These are phyloP conservation scores for Ammodytes marinus DNA, from an alignment of 2,113 vertebrate species.

Conservation along the genomic window DNA sequence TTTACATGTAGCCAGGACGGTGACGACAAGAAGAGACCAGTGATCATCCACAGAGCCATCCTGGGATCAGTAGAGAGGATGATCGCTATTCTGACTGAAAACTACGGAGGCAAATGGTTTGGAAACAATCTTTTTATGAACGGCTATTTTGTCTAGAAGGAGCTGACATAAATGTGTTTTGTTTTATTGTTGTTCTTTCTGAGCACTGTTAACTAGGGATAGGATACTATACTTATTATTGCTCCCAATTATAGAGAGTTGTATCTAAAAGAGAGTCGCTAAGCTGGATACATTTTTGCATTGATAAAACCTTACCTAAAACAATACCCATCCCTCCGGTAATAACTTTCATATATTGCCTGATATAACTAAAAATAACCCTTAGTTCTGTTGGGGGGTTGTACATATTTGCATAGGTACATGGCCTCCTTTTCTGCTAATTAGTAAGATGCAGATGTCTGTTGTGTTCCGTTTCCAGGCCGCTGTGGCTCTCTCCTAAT, in stretches of 20 bases:
- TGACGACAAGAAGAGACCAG: conserved; percentile 95
- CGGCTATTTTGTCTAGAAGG: background rate
- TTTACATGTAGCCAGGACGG: conserved; percentile 89
- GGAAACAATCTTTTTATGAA: conserved; percentile 25
- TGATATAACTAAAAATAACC: too few relatives aligned
- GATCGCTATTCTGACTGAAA: conserved; percentile 98
- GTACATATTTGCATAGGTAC: conserved; percentile 30
- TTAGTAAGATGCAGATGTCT: conserved; percentile 7
- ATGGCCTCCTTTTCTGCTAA: conserved; percentile 24
- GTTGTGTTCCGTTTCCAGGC: conserved; percentile 84
- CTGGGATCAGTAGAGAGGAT: conserved; percentile 98
- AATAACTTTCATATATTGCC: conserved; percentile 19
- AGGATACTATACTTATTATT: too few relatives aligned
- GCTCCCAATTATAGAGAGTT: too few relatives aligned
- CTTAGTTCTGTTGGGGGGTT: background rate
- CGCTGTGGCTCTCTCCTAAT: conserved; percentile 95
- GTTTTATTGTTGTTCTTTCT: background rate
- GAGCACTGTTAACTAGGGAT: background rate
- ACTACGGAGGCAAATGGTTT: conserved; percentile 99
- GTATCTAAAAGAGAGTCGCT: too few relatives aligned
- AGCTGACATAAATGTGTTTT: background rate
- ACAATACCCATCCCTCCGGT: too few relatives aligned
- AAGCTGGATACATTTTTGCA: too few relatives aligned
- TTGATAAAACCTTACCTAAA: too few relatives aligned
- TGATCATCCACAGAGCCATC: conserved; percentile 97